phyloP scores from a whole-genome alignment of 2,113 vertebrate genomes.

The Pelvicachromis taeniatus region DNA sequence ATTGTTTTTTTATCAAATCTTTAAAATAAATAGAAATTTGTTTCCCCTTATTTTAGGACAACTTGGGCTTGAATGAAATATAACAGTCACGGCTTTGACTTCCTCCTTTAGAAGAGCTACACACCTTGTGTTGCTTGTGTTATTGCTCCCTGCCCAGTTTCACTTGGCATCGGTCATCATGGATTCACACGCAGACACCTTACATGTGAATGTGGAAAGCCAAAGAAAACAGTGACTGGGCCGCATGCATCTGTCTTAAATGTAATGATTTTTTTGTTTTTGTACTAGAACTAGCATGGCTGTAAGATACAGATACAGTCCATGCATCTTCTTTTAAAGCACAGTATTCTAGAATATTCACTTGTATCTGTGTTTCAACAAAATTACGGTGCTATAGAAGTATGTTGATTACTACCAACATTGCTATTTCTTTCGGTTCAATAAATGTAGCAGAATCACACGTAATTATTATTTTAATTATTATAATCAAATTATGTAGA shows the following conservation, averaged over 20 bases:
- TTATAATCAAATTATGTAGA: background rate
- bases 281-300: background rate
- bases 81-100: background rate
- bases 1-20: background rate
- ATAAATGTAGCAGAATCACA: background rate
- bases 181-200: background rate
- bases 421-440: background rate
- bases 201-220: background rate
- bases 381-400: rapidly evolving
- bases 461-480: background rate
- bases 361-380: background rate
- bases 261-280: background rate
- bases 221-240: background rate
- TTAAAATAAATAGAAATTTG: background rate
- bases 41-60: background rate
- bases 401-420: background rate
- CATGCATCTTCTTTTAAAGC: background rate
- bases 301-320: background rate
- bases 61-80: background rate
- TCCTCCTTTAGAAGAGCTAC: background rate
- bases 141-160: background rate
- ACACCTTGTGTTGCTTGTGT: background rate
- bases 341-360: background rate
- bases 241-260: background rate
- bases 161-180: background rate